phyloP scores from a whole-genome alignment of 1,140 invertebrate genomes.

The Drosophila rhopaloa region DNA sequence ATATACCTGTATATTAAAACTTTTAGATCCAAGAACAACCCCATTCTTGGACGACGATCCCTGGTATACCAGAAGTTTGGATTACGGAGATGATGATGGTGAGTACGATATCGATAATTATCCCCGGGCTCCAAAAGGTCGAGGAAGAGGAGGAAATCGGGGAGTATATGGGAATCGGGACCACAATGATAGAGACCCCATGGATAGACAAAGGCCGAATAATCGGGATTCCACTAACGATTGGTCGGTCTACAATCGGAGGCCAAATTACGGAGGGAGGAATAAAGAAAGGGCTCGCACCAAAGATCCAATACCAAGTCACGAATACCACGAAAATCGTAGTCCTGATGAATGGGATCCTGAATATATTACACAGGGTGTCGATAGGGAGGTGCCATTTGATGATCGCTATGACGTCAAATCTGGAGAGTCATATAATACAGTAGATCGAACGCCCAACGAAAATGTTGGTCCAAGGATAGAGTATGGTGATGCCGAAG shows the following conservation, averaged over 20 bases:
- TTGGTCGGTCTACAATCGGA: conserved; percentile 2
- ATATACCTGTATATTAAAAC: neutral
- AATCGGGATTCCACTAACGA: neutral
- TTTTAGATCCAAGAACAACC: neutral
- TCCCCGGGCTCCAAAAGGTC: too few relatives aligned
- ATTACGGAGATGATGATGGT: neutral
- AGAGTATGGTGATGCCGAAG: neutral
- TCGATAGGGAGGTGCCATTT: neutral
- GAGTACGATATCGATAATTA: neutral
- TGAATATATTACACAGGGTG: neutral
- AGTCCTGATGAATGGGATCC: neutral
- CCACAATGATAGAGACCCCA: neutral
- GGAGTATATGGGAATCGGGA: neutral
- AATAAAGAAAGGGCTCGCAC: neutral
- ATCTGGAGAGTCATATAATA: neutral
- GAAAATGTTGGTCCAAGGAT: neutral
- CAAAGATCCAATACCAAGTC: neutral
- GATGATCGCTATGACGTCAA: neutral
- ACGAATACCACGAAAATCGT: neutral
- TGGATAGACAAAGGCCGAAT: neutral
- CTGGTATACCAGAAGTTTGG: neutral
- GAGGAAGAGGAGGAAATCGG: too few relatives aligned
- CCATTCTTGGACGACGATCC: neutral
- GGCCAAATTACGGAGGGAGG: neutral
- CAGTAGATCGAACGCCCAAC: neutral